A percentile compares a stretch with the other conserved stretches of the same genome.
These are phyloP conservation scores for Vanessa tameamea DNA, from an alignment of 1,140 invertebrate genomes.

Conservation along the genomic window DNA sequence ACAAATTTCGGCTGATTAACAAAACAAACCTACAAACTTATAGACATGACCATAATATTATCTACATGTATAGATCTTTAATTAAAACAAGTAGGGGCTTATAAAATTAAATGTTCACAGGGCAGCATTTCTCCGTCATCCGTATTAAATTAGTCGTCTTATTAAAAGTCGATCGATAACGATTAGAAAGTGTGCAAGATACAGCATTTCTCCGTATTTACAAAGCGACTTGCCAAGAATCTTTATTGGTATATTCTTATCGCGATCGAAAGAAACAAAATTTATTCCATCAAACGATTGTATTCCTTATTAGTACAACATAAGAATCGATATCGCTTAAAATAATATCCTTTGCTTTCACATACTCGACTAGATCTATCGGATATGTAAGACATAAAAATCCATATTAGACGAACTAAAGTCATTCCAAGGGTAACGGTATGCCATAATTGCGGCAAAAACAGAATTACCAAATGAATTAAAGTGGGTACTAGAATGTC, in stretches of 20 bases:
- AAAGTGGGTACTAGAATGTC: constrained; percentile 38
- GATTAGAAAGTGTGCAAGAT: constrained; percentile 27
- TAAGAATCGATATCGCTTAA: constrained; percentile 22
- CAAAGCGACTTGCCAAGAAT: constrained; percentile 25
- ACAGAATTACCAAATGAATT: constrained; percentile 37
- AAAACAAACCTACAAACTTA: no score
- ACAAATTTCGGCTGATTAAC: neutral
- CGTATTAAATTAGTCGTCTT: neutral
- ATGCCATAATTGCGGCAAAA: constrained; percentile 44
- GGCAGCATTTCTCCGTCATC: neutral
- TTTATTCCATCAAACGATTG: constrained; percentile 14
- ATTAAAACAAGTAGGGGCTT: neutral
- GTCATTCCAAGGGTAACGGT: constrained; percentile 32
- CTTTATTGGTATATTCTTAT: constrained; percentile 35
- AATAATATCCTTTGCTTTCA: neutral
- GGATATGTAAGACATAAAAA: constrained; percentile 35
- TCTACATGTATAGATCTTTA: neutral
- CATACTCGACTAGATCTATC: neutral
- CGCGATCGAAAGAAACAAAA: constrained; percentile 23
- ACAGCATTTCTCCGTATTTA: constrained; percentile 26
- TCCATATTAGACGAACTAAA: constrained; percentile 40
- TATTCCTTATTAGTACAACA: neutral
- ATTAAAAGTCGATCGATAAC: constrained; percentile 36
- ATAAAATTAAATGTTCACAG: constrained; percentile 6
- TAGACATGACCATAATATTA: neutral